These are phyloP conservation scores for Ceratosolen solmsi DNA, from an alignment of 1,140 invertebrate genomes.

Conservation along the genomic window DNA sequence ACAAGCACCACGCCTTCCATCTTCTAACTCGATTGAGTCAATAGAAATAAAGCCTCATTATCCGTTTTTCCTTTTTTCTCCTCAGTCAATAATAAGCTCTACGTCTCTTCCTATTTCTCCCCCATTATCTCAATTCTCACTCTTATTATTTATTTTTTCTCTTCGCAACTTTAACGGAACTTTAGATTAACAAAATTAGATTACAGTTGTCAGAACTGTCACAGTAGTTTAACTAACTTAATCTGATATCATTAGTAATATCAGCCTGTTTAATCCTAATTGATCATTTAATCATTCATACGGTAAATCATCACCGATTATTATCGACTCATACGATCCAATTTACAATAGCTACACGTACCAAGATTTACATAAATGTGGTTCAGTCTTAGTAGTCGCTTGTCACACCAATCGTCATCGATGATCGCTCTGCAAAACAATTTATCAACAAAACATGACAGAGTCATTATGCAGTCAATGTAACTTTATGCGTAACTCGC, in stretches of 20 bases:
- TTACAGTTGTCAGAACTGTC: neutral
- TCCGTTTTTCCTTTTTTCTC: neutral
- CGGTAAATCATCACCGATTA: slow-evolving; percentile 3
- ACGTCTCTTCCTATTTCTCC: neutral
- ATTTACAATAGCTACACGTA: neutral
- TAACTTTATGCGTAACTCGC: neutral
- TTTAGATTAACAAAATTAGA: neutral
- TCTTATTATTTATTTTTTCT: neutral
- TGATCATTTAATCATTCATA: neutral
- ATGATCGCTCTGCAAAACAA: slow-evolving; percentile 19
- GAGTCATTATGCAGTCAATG: neutral
- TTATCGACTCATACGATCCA: neutral
- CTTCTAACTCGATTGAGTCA: neutral
- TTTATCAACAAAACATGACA: slow-evolving; percentile 8
- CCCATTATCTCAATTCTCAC: neutral
- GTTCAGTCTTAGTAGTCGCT: neutral
- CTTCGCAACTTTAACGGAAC: neutral
- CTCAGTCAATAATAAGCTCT: neutral
- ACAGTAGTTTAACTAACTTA: neutral
- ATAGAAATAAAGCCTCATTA: neutral
- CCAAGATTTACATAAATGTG: neutral
- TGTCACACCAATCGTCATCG: slow-evolving; percentile 15
- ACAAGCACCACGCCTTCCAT: slow-evolving; percentile 13
- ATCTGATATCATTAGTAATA: neutral
- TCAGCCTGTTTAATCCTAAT: slow-evolving; percentile 1